Percentiles rank a stretch among this genome's conserved stretches.
Conservation (phyloP, 1,140 invertebrate genomes). For the Hormaphis cornu region DNA sequence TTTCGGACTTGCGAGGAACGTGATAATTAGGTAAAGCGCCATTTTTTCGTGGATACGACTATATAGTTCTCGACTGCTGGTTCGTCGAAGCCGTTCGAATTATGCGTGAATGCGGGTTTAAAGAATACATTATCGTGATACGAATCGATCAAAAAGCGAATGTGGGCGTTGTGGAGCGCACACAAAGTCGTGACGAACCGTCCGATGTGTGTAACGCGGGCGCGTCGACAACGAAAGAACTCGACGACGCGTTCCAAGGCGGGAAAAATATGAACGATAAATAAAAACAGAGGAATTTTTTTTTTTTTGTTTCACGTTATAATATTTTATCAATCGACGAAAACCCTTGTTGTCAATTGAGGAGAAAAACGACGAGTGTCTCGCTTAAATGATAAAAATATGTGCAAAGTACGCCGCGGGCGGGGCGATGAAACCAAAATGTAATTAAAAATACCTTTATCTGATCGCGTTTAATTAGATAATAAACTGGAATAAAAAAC, state of each 20-base stretch:
- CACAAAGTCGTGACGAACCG: neutral
- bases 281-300: neutral
- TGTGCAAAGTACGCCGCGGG: neutral
- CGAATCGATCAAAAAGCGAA: neutral
- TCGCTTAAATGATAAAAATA: slow-evolving; percentile 2
- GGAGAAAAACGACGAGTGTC: neutral
- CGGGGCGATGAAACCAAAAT: neutral
- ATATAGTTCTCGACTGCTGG: too few relatives aligned
- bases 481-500: neutral
- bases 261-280: neutral
- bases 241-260: neutral
- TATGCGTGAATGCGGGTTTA: too few relatives aligned
- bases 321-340: neutral
- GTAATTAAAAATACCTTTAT: slow-evolving; percentile 27
- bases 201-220: too few relatives aligned
- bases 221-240: too few relatives aligned
- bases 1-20: too few relatives aligned
- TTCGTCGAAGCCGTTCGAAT: too few relatives aligned
- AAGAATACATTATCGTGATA: neutral
- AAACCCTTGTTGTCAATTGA: slow-evolving; percentile 22
- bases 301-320: neutral
- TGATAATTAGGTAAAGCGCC: too few relatives aligned
- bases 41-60: too few relatives aligned
- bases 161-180: neutral
- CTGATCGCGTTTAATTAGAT: slow-evolving; percentile 1